A percentile compares a stretch with the other conserved stretches of the same genome.
phyloP scores from a whole-genome alignment of 2,888 invertebrate species.

The Cancer borealis region DNA sequence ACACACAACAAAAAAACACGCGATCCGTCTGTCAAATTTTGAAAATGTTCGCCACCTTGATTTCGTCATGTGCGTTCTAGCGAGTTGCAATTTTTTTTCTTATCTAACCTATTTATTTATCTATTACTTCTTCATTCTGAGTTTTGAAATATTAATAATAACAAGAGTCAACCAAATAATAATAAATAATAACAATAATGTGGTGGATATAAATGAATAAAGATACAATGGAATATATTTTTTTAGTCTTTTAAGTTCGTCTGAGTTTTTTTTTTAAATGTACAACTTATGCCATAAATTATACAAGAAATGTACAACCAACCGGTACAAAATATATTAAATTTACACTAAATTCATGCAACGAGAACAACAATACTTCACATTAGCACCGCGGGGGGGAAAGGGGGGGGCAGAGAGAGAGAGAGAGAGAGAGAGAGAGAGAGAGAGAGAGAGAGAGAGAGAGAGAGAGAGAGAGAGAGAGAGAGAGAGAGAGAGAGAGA shows the following conservation, averaged over 20 bases:
- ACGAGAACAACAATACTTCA: constrained; percentile 71
- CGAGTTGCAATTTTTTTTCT: no score
- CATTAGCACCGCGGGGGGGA: constrained; percentile 65
- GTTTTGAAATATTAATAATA: neutral
- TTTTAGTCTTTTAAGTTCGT: neutral
- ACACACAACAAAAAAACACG: no score
- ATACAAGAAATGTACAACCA: constrained; percentile 74
- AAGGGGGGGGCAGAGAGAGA: neutral
- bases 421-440: constrained; percentile 18
- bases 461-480: neutral
- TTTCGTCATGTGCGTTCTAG: no score
- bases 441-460: constrained; percentile 45
- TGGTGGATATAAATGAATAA: no score
- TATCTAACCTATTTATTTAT: neutral
- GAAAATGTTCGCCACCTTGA: neutral
- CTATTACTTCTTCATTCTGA: neutral
- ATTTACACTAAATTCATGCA: constrained; percentile 70
- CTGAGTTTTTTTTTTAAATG: constrained; percentile 61
- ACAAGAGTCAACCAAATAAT: neutral
- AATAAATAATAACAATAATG: neutral
- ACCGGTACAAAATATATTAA: constrained; percentile 75
- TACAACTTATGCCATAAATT: constrained; percentile 71
- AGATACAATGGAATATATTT: neutral
- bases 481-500: constrained; percentile 15
- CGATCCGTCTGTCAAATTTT: neutral